A percentile compares a stretch with the other conserved stretches of the same genome.
Evolutionary conservation across 1,140 invertebrate genomes (phyloP).

Genomic region (Penaeus vannamei): DNA sequence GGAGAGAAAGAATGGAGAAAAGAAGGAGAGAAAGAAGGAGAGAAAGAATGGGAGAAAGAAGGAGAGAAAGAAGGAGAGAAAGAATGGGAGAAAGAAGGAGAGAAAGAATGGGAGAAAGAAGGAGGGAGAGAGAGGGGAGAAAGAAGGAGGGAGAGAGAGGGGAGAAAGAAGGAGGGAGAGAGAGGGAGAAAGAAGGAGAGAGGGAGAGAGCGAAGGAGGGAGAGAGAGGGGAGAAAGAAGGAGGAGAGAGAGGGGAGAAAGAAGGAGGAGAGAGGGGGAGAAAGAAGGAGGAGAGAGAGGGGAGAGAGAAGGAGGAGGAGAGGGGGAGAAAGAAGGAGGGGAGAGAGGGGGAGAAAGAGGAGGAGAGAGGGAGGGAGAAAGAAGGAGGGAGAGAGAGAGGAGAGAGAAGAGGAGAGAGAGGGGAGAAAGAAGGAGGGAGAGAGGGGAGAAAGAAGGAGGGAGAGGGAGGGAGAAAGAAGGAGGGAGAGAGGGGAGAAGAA

Average conservation of each 20-base stretch:
- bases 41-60: background rate
- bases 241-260: background rate
- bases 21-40: background rate
- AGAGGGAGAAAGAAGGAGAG: too few species aligned
- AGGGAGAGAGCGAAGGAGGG: too few species aligned
- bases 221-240: background rate
- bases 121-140: background rate
- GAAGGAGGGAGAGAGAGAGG: background rate
- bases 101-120: background rate
- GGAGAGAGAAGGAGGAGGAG: background rate
- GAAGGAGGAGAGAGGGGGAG: background rate
- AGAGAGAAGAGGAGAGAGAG: background rate
- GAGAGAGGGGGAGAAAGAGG: background rate
- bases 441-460: background rate
- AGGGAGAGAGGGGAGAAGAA: background rate
- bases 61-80: background rate
- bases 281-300: background rate
- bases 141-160: background rate
- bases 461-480: background rate
- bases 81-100: background rate
- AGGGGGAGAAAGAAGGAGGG: background rate
- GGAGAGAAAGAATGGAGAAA: background rate
- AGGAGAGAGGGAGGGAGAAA: background rate
- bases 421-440: background rate
- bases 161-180: background rate